phyloP scores from a whole-genome alignment of 92 coral and sea anemone genomes.

The Siderastrea radians region DNA sequence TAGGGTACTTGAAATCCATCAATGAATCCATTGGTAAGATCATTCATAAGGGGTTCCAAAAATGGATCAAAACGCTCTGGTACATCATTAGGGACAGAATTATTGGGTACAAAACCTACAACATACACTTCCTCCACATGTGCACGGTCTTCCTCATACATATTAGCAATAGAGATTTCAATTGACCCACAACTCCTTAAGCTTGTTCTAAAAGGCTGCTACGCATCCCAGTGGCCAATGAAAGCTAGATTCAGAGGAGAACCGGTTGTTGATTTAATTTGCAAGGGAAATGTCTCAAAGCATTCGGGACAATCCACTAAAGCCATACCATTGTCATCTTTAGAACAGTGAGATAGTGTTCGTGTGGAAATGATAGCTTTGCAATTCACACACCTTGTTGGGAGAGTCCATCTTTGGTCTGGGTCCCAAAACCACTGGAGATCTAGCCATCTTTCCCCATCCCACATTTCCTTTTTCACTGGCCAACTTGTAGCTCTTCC shows the following conservation, averaged over 20 bases:
- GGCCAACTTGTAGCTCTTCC: conserved; percentile 52
- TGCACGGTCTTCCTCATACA: conserved; percentile 56
- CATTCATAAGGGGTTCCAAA: conserved; percentile 76
- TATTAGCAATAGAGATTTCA: conserved; percentile 67
- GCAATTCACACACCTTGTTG: conserved; percentile 62
- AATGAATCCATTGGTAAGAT: conserved; percentile 66
- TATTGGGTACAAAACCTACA: conserved; percentile 65
- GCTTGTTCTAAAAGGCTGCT: conserved; percentile 66
- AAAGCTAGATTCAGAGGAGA: conserved; percentile 54
- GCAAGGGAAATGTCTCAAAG: conserved; percentile 34
- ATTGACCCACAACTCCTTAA: conserved; percentile 71
- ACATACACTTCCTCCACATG: conserved; percentile 74
- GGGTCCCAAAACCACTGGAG: conserved; percentile 80
- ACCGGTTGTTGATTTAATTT: conserved; percentile 38
- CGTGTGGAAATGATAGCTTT: conserved; percentile 60
- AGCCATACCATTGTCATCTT: conserved; percentile 34
- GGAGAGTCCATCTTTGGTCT: conserved; percentile 54
- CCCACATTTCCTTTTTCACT: conserved; percentile 72
- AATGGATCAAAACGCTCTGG: conserved; percentile 72
- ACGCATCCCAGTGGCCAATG: conserved; percentile 74
- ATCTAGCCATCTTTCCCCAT: conserved; percentile 69
- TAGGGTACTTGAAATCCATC: conserved; percentile 67
- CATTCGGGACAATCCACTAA: conserved; percentile 59
- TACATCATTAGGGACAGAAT: conserved; percentile 59
- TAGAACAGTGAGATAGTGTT: conserved; percentile 10